Percentiles rank a stretch among this genome's conserved stretches.
Conservation (phyloP, 2,113 vertebrate genomes). For the Seriola quinqueradiata region DNA sequence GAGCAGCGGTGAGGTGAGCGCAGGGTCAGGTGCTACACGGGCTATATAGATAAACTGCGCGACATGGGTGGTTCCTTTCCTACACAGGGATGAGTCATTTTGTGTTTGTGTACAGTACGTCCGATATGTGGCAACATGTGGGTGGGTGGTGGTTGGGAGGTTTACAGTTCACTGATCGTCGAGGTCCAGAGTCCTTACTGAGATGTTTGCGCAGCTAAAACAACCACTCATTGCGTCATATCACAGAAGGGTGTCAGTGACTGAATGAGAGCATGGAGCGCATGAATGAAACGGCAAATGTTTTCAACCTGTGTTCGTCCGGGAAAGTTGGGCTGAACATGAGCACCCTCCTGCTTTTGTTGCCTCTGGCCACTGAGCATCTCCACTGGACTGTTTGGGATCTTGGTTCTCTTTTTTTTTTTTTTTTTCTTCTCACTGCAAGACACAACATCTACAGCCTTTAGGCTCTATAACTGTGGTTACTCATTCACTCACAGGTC, state of each 20-base stretch:
- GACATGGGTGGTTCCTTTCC: conserved; percentile 51
- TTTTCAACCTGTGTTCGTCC: conserved; percentile 15
- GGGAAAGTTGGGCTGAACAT: background rate
- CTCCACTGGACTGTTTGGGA: background rate
- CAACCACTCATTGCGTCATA: conserved; percentile 54
- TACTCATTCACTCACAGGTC: conserved; percentile 30
- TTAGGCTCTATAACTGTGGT: background rate
- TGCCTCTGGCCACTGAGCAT: background rate
- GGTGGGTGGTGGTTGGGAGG: conserved; percentile 48
- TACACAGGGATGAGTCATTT: conserved; percentile 62
- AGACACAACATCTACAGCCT: conserved; percentile 12
- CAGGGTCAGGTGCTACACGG: conserved; percentile 51
- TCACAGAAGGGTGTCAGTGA: conserved; percentile 52
- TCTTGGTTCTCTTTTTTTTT: background rate
- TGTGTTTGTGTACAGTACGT: conserved; percentile 60
- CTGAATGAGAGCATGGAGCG: conserved; percentile 39
- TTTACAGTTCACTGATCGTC: conserved; percentile 51
- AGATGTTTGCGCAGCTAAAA: conserved; percentile 73
- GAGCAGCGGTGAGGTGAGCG: conserved; percentile 53
- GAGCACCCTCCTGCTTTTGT: background rate
- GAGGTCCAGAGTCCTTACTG: conserved; percentile 73
- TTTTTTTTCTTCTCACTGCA: background rate
- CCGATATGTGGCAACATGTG: conserved; percentile 62
- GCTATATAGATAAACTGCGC: conserved; percentile 24
- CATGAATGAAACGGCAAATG: conserved; percentile 18